Evolutionary conservation across 2,113 vertebrate species (phyloP), one percentile per base, ranked within the genome.

Genomic region (Regulus satrapa): DNA sequence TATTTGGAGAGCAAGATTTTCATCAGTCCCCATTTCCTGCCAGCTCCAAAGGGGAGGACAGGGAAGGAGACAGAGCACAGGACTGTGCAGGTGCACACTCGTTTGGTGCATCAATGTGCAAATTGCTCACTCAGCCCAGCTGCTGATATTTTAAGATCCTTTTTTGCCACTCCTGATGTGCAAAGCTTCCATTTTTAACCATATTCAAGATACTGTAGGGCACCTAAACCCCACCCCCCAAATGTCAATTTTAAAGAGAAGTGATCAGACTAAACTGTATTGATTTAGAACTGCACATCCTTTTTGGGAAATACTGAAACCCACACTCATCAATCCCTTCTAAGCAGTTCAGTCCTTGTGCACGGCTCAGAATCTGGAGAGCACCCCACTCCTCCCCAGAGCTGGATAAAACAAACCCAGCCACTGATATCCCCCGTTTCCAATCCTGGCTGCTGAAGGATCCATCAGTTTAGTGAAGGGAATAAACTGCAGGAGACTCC

Each of bases 61-160:
- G 67, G 59, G 66, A 71, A 85, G 36, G 79, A 71, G 67, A 31
- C 1, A 17, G 43, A 91, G 80, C 29, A 32, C 52, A 89, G 74
- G 1, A 29, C 19, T 59, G 36, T 68, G 86, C 95, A 97, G 81
- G 95, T 97, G 91, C 84, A 84, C 17, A 20, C 63, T 92, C 7
- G 11, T 77, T 32, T 83, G n/a, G 41, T 64, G 55, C 32, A 80
- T 85, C 45, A 72, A 58, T 73, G 76, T 62, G 75, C 55, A 73
- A 94, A 95, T 49, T 77, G 78, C 85, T 77, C 75, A 55, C 90
- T 92, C 92, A 85, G 90, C 66, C 52, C 95, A 94, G 95, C 79
- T 96, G 84, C 84, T 91, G 95, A 0, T 89, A 89, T 95, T 92
- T 94, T 91, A 87, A 73, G 86, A 62, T 21, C n/a, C n/a, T n/a